Base-by-base conservation (phyloP, 2,888 invertebrate species). In the Lasioglossum leucozonium region DNA sequence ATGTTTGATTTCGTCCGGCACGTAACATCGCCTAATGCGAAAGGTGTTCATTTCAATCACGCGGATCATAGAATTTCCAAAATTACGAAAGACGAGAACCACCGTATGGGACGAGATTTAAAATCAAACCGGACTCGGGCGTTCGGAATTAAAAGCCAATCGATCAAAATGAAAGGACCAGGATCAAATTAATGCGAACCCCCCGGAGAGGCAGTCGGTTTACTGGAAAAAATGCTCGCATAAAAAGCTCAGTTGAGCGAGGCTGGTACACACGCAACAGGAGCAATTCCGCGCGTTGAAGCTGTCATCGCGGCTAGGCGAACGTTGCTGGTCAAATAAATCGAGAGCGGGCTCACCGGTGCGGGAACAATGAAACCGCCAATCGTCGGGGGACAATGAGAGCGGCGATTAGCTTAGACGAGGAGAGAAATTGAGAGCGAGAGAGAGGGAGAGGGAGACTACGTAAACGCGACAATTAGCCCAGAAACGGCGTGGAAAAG, bases 401-500 rank as follows among this genome's bases (percentile, higher is more conserved):
- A 74, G 80, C 47, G 58, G 69, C 74, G 79, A 74, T 79, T 74
- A 80, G 44, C 82, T 69, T 67, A 34, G 67, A 22, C 37, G 37
- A 71, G 51, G 51, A 55, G 55, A 47, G 22, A 18, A 6, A 40
- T 34, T 34, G 40, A 0, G 40, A 0, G 40, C 1, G 10, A 40
- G 40, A 40, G 40, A 30, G 34, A 30, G 42, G 37, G 62, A 34
- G 51, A 37, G 37, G 62, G n/a, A 26, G 65, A 67, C 40, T 44
- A 44, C 71, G 74, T 82, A 80, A 82, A 82, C 73, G 67, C 74
- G 40, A n/a, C 82, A 69, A 82, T 82, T 82, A 82, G 47, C 71
- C 62, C 79, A 74, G 73, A 55, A 75, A 74, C 40, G 22, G 37
- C 78, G 62, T 47, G 58, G 62, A 78, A 73, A 81, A 58, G 26